Evolutionary conservation across 2,888 invertebrate species (phyloP).

Genomic region (Nomada fabriciana): DNA sequence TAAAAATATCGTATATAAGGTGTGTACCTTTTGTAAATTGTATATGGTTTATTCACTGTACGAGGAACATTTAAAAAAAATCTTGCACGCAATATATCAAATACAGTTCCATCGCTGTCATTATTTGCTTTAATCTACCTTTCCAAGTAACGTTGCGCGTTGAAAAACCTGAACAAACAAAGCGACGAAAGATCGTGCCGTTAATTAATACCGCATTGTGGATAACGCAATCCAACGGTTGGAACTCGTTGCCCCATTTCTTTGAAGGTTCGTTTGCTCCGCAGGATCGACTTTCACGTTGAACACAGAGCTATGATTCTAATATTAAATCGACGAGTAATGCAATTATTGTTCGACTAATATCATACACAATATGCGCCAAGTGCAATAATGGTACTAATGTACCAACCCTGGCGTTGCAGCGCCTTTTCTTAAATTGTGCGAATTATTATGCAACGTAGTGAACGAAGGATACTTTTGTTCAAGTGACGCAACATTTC

Average conservation of each 20-base stretch:
- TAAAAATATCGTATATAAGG: too few species aligned
- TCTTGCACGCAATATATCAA: background rate
- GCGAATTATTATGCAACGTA: too few species aligned
- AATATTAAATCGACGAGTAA: conserved; percentile 75
- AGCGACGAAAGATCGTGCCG: conserved; percentile 21
- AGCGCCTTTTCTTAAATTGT: too few species aligned
- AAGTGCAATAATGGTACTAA: too few species aligned
- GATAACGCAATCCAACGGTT: conserved; percentile 8
- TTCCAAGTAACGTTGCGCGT: background rate
- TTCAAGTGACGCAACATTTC: too few species aligned
- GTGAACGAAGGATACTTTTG: too few species aligned
- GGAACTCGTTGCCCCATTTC: conserved; percentile 35
- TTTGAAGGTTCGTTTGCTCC: conserved; percentile 37
- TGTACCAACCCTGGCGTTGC: too few species aligned
- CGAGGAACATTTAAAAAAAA: background rate
- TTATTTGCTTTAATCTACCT: conserved; percentile 1
- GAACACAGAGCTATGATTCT: conserved; percentile 64
- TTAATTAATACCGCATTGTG: conserved; percentile 22
- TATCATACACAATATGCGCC: too few species aligned
- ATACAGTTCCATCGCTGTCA: background rate
- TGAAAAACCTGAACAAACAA: conserved; percentile 4
- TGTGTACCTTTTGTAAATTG: too few species aligned
- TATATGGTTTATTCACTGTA: too few species aligned
- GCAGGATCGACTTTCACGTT: conserved; percentile 56
- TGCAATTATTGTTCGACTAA: conserved; percentile 9